Evolutionary conservation across 2,888 invertebrate species (phyloP).

Genomic region (Athripsodes cinereus): DNA sequence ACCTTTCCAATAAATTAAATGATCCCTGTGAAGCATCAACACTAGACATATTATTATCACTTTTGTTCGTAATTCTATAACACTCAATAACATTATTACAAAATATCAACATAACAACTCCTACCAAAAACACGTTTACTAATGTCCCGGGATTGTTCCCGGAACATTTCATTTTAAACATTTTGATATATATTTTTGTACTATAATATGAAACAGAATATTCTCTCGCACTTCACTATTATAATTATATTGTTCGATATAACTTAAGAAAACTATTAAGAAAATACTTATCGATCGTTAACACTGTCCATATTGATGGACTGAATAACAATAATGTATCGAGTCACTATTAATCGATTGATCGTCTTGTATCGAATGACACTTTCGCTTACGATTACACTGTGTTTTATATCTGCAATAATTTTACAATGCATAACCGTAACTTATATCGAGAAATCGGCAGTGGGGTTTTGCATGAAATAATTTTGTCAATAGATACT

Average conservation of each 20-base stretch:
- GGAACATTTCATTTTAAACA: neutral
- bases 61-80: neutral
- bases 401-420: neutral
- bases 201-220: neutral
- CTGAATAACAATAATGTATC: neutral
- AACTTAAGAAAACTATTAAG: too few relatives aligned
- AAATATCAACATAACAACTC: neutral
- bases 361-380: neutral
- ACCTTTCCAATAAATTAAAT: neutral
- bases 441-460: neutral
- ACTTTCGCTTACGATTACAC: neutral
- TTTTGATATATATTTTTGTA: neutral
- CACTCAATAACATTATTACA: neutral
- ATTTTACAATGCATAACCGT: neutral
- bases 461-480: neutral
- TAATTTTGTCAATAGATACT: too few relatives aligned
- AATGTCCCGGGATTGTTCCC: neutral
- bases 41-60: neutral
- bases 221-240: too few relatives aligned
- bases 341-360: neutral
- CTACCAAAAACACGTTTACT: neutral
- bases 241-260: too few relatives aligned
- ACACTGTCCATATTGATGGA: neutral
- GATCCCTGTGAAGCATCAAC: neutral
- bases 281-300: neutral